phyloP scores from a whole-genome alignment of 2,113 vertebrate species.

The pig (Sus scrofa) region DNA sequence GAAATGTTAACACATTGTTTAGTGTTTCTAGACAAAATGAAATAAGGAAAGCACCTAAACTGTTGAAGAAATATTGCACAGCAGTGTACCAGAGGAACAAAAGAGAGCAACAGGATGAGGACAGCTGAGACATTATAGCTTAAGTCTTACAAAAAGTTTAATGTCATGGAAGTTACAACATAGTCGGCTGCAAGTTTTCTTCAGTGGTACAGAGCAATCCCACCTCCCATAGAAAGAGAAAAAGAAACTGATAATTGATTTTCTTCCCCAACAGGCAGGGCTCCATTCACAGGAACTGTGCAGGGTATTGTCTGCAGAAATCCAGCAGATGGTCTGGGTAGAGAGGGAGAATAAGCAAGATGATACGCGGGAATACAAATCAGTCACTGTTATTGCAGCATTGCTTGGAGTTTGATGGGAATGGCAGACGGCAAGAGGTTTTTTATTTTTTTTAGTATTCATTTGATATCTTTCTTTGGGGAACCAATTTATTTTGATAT shows the following conservation, averaged over 20 bases:
- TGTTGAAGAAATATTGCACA: neutral
- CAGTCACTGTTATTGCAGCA: constrained; percentile 62
- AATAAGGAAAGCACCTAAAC: neutral
- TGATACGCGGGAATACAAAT: constrained; percentile 52
- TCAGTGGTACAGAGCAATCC: neutral
- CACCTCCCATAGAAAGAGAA: constrained; percentile 30
- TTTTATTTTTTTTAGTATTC: constrained; percentile 57
- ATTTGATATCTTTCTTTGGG: constrained; percentile 65
- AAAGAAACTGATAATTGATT: constrained; percentile 64
- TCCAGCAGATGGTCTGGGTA: constrained; percentile 64
- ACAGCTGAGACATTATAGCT: neutral
- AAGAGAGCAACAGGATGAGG: neutral
- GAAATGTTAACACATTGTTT: neutral
- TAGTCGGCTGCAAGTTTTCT: constrained; percentile 7
- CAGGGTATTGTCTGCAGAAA: constrained; percentile 62
- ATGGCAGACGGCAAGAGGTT: constrained; percentile 8
- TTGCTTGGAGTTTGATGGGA: constrained; percentile 59
- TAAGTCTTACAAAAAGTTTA: neutral
- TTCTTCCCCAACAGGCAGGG: constrained; percentile 31
- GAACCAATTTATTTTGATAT: constrained; percentile 74
- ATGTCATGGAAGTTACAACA: neutral
- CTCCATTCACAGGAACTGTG: constrained; percentile 31
- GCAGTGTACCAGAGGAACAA: neutral
- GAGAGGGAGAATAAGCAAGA: constrained; percentile 30
- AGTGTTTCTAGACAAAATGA: constrained; percentile 26